These are phyloP conservation scores for Volucella inflata DNA, from an alignment of 2,888 invertebrate genomes.

Conservation along the genomic window DNA sequence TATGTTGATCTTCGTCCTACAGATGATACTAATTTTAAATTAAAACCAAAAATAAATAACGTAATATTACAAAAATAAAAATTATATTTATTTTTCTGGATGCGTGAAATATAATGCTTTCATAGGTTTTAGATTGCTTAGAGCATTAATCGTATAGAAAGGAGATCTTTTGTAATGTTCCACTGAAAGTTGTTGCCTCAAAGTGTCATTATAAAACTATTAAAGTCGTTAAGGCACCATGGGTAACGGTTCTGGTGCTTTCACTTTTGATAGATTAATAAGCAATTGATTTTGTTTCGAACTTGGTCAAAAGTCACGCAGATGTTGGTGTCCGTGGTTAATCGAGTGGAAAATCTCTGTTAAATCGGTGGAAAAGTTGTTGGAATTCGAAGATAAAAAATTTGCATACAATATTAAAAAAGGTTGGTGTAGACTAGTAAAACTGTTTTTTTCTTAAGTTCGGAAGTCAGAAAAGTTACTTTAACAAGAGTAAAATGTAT, in stretches of 20 bases:
- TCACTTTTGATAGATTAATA: conserved; percentile 24
- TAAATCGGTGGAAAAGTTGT: background rate
- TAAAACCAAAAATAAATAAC: background rate
- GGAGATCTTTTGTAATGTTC: conserved; percentile 9
- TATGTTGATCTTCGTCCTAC: background rate
- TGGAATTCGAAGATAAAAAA: too few species aligned
- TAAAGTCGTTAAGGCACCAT: conserved; percentile 39
- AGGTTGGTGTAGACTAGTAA: too few species aligned
- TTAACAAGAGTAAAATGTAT: too few species aligned
- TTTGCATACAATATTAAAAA: too few species aligned
- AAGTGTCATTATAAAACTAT: conserved; percentile 44
- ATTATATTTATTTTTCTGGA: too few species aligned
- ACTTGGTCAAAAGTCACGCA: conserved; percentile 23
- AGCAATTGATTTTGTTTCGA: conserved; percentile 24
- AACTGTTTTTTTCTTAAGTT: too few species aligned
- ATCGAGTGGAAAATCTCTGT: background rate
- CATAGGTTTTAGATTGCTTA: too few species aligned
- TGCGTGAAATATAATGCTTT: too few species aligned
- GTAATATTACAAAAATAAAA: too few species aligned
- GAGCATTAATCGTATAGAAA: background rate
- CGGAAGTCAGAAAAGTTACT: too few species aligned
- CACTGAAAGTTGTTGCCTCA: conserved; percentile 9
- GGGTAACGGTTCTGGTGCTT: conserved; percentile 20
- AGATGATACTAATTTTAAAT: conserved; percentile 2
- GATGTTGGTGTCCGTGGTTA: conserved; percentile 4